Evolutionary conservation across 2,113 vertebrate species (phyloP).

Genomic region (Plotosus lineatus): DNA sequence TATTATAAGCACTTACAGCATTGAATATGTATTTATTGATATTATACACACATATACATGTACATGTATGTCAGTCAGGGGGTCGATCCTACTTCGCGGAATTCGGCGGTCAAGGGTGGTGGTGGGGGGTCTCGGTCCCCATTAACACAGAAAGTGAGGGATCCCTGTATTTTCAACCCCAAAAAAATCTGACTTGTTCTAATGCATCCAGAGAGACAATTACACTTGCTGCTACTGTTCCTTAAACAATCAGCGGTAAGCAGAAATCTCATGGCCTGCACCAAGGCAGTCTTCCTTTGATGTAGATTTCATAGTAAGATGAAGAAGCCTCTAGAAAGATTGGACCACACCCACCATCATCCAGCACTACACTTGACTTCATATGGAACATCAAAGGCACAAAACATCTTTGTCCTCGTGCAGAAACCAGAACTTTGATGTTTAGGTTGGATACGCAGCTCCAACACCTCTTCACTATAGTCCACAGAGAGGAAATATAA

Average conservation of each 20-base stretch:
- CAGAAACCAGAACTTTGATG: constrained; percentile 54
- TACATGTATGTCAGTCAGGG: too few relatives aligned
- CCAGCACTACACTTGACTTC: constrained; percentile 45
- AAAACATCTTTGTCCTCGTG: constrained; percentile 47
- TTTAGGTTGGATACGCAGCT: constrained; percentile 24
- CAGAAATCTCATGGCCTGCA: constrained; percentile 30
- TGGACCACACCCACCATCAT: constrained; percentile 53
- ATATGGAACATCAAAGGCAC: constrained; percentile 54
- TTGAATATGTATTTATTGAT: too few relatives aligned
- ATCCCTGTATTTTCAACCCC: too few relatives aligned
- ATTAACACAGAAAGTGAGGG: too few relatives aligned
- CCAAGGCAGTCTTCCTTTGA: constrained; percentile 28
- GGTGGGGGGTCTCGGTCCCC: too few relatives aligned
- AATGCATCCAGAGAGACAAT: not conserved
- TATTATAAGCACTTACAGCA: too few relatives aligned
- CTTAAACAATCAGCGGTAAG: not conserved
- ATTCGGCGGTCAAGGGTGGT: too few relatives aligned
- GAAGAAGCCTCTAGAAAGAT: constrained; percentile 50
- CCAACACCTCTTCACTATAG: constrained; percentile 10
- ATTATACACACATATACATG: too few relatives aligned
- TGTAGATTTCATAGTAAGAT: constrained; percentile 37
- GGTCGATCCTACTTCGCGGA: too few relatives aligned
- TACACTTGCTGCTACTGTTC: not conserved
- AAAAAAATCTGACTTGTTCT: not conserved
- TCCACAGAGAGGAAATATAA: not conserved